A percentile compares a stretch with the other conserved stretches of the same genome.
Evolutionary conservation across 2,113 vertebrate species (phyloP).

Genomic region (Chelonoidis abingdonii): DNA sequence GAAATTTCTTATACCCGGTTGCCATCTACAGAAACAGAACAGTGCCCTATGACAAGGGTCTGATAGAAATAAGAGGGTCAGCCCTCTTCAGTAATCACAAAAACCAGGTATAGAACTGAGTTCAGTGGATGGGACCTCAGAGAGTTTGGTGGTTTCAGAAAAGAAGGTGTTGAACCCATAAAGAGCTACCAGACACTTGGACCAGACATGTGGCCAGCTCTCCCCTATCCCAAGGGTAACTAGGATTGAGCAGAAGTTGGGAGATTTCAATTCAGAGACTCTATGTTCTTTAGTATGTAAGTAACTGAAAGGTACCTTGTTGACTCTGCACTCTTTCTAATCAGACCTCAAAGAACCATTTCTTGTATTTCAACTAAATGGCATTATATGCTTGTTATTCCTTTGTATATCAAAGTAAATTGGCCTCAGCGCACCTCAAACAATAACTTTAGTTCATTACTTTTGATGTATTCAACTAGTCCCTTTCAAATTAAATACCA

Average conservation of each 20-base stretch:
- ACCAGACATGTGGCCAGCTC: not conserved
- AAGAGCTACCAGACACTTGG: not conserved
- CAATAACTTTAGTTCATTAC: not conserved
- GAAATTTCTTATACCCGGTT: not conserved
- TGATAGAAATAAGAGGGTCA: not conserved
- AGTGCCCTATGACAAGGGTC: not conserved
- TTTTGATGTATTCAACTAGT: not conserved
- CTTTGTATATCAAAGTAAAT: not conserved
- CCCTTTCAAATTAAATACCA: not conserved
- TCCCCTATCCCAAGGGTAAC: not conserved
- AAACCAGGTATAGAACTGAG: rapidly evolving
- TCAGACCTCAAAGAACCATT: not conserved
- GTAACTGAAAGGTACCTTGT: not conserved
- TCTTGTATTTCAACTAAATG: not conserved
- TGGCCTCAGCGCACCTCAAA: not conserved
- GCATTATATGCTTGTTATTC: not conserved
- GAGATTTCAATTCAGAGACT: not conserved
- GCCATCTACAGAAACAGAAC: not conserved
- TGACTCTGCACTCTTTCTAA: not conserved
- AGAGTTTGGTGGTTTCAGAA: too few relatives aligned
- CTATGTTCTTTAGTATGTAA: not conserved
- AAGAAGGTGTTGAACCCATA: not conserved
- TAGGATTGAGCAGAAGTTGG: too few relatives aligned
- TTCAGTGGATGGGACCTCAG: not conserved
- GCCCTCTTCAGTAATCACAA: not conserved